A percentile compares a stretch with the other conserved stretches of the same genome.
These are phyloP conservation scores for Bimastos eiseni DNA, from an alignment of 2,888 invertebrate species.

Conservation along the genomic window DNA sequence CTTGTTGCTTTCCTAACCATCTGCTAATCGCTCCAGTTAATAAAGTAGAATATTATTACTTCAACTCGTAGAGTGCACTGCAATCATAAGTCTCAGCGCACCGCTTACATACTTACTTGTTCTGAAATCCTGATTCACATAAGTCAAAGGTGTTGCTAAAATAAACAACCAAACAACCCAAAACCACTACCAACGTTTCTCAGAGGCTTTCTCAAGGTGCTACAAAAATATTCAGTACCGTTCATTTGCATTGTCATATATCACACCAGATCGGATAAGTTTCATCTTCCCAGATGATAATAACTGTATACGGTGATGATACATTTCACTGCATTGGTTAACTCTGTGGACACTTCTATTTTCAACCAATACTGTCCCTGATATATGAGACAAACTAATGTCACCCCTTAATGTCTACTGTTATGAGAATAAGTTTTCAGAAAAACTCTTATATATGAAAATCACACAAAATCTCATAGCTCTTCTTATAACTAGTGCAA, in stretches of 20 bases:
- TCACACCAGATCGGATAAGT: background rate
- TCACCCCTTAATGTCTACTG: too few relatives aligned
- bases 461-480: background rate
- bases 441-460: background rate
- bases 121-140: constrained; percentile 6
- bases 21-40: background rate
- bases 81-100: background rate
- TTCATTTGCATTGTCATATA: background rate
- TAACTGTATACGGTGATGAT: background rate
- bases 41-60: background rate
- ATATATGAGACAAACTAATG: background rate
- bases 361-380: too few relatives aligned
- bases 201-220: background rate
- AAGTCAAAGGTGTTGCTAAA: constrained; percentile 7
- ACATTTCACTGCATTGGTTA: background rate
- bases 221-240: background rate
- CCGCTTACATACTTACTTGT: constrained; percentile 13
- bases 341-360: too few relatives aligned
- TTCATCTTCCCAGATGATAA: background rate
- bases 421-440: background rate
- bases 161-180: constrained; percentile 7
- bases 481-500: background rate
- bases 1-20: background rate
- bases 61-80: background rate
- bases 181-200: background rate